These are phyloP conservation scores for Himalopsyche tibetana DNA, from an alignment of 2,888 invertebrate species.

Conservation along the genomic window DNA sequence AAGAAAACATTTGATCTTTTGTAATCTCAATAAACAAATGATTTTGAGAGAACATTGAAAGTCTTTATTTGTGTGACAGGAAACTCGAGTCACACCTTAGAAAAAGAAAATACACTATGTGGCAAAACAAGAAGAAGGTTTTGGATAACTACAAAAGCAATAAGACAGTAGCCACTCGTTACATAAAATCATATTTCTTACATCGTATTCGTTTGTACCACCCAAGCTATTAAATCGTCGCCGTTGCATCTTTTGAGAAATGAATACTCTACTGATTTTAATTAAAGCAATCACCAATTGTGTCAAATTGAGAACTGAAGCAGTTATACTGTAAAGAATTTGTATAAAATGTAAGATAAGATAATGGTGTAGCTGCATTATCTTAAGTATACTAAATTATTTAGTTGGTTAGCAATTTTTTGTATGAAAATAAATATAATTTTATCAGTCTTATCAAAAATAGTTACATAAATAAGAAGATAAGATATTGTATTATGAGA, in stretches of 20 bases:
- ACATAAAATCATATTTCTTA: neutral
- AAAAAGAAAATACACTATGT: no score
- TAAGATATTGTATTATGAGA: neutral
- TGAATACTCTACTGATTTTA: neutral
- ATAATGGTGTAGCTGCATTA: neutral
- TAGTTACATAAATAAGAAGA: neutral
- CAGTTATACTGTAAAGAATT: neutral
- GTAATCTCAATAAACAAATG: no score
- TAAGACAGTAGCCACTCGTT: no score
- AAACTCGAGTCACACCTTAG: no score
- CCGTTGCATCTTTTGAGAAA: neutral
- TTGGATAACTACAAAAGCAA: no score
- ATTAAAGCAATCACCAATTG: neutral
- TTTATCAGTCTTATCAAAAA: neutral
- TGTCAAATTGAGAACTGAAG: neutral
- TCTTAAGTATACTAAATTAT: constrained; percentile 1
- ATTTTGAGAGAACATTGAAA: no score
- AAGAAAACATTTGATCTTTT: neutral
- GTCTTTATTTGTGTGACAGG: no score
- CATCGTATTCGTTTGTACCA: neutral
- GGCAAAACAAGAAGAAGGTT: no score
- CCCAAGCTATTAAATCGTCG: neutral
- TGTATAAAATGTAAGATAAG: neutral
- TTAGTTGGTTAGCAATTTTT: neutral
- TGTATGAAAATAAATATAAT: neutral